Evolutionary conservation across 2,797 vertebrate species (phyloP).

Genomic region (Xenopus petersii): DNA sequence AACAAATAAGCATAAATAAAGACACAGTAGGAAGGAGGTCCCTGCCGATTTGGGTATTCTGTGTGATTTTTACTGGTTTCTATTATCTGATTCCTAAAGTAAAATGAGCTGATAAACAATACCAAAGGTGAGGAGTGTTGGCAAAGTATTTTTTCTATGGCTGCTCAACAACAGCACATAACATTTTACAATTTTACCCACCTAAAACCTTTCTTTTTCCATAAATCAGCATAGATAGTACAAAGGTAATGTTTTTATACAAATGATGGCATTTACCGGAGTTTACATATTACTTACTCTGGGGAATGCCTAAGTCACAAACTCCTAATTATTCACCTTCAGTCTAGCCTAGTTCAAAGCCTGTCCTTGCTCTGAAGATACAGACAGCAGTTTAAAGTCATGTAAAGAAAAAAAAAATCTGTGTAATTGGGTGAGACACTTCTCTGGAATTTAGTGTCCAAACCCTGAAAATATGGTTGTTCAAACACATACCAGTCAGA

Average conservation of each 20-base stretch:
- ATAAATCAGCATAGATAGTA: no score
- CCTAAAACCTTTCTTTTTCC: no score
- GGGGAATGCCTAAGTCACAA: slow-evolving; percentile 34
- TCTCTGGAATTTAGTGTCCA: slow-evolving; percentile 32
- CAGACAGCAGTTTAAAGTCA: slow-evolving; percentile 38
- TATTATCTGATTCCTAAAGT: no score
- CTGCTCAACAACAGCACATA: no score
- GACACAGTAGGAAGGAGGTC: no score
- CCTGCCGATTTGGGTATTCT: no score
- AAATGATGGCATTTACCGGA: slow-evolving; percentile 20
- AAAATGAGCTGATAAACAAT: no score
- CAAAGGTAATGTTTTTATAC: background rate
- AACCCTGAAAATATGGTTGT: slow-evolving; percentile 16
- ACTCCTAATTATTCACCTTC: slow-evolving; percentile 44
- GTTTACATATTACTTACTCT: slow-evolving; percentile 28
- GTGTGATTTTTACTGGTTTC: no score
- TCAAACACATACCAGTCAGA: slow-evolving; percentile 27
- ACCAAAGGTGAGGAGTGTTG: no score
- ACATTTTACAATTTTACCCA: no score
- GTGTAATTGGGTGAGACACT: slow-evolving; percentile 36
- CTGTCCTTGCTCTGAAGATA: slow-evolving; percentile 37
- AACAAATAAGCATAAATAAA: no score
- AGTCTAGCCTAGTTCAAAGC: slow-evolving; percentile 50
- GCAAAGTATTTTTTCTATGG: no score
- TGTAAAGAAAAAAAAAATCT: slow-evolving; percentile 36